phyloP scores from a whole-genome alignment of 2,888 invertebrate species.

The Vannuccia rotundouncinata region DNA sequence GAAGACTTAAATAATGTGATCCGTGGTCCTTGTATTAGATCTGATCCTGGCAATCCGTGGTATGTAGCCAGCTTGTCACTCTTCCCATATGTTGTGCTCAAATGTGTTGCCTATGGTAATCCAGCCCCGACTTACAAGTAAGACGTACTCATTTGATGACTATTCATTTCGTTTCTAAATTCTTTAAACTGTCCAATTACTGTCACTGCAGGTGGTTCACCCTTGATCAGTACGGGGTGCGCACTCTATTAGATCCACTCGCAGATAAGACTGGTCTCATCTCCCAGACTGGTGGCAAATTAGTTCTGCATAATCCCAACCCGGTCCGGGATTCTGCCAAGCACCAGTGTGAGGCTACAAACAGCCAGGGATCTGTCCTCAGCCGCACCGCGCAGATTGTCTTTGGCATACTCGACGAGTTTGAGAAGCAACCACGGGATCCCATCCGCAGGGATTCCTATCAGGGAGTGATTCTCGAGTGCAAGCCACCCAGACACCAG shows the following conservation, averaged over 20 bases:
- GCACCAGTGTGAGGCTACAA: slow-evolving; percentile 29
- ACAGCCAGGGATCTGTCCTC: background rate
- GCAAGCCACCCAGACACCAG: slow-evolving; percentile 30
- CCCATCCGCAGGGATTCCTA: background rate
- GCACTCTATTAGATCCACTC: slow-evolving; percentile 11
- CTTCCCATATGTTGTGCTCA: background rate
- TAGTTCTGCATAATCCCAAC: slow-evolving; percentile 21
- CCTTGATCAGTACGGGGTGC: background rate
- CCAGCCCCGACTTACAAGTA: background rate
- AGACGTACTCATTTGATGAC: background rate
- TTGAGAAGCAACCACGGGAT: slow-evolving; percentile 33
- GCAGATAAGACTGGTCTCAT: background rate
- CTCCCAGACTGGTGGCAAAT: background rate
- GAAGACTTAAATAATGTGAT: background rate
- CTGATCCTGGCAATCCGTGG: slow-evolving; percentile 8
- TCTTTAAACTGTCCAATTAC: too few species aligned
- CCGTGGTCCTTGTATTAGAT: slow-evolving; percentile 1
- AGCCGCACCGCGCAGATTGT: slow-evolving; percentile 23
- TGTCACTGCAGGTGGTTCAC: background rate
- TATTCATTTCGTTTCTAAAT: too few species aligned
- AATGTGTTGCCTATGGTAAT: slow-evolving; percentile 7
- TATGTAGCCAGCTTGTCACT: background rate
- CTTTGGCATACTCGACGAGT: slow-evolving; percentile 23
- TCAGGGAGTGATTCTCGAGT: slow-evolving; percentile 33
- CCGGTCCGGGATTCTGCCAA: background rate